Percentiles rank a stretch among this genome's conserved stretches.
These are phyloP conservation scores for Saguinus midas DNA, from an alignment of 2,113 vertebrate species.

Conservation along the genomic window DNA sequence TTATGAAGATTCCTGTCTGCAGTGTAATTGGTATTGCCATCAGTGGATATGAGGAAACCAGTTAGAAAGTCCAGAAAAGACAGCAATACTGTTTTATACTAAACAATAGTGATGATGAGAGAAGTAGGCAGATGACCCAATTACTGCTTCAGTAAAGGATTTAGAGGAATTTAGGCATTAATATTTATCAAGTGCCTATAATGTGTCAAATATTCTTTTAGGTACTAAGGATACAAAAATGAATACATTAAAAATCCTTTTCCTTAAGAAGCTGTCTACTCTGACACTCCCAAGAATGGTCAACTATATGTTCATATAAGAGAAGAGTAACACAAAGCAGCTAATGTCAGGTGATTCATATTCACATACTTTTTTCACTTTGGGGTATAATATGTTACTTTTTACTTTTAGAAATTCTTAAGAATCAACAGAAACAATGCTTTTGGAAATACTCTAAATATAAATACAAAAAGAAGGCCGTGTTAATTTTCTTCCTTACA, in stretches of 20 bases:
- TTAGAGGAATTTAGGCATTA: constrained; percentile 25
- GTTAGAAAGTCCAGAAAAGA: neutral
- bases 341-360: neutral
- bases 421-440: neutral
- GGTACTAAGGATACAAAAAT: neutral
- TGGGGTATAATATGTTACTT: neutral
- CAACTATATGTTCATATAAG: neutral
- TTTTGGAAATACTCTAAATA: neutral
- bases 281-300: neutral
- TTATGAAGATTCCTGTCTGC: neutral
- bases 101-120: neutral
- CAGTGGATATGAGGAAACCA: neutral
- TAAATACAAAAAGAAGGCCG: neutral
- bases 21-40: neutral
- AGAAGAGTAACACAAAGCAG: neutral
- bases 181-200: neutral
- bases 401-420: neutral
- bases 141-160: neutral
- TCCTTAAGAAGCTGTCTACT: neutral
- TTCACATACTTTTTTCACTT: neutral
- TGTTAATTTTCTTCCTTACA: neutral
- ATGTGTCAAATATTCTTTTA: constrained; percentile 5
- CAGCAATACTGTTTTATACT: neutral
- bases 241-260: neutral
- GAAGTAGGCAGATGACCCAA: neutral